phyloP scores from a whole-genome alignment of 2,888 invertebrate species.

The Spilosoma lubricipeda region DNA sequence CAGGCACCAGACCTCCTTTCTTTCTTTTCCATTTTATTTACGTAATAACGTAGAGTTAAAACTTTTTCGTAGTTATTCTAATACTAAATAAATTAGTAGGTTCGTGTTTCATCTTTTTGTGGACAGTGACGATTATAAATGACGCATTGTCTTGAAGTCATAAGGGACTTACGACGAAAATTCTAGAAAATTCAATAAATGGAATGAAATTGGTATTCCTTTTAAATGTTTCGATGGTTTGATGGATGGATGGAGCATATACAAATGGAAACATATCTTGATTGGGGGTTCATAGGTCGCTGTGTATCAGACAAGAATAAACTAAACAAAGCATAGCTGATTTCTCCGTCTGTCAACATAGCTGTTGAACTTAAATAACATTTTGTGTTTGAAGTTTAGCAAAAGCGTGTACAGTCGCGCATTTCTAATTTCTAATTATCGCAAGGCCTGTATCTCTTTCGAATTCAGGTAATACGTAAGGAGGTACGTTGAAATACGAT shows the following conservation, averaged over 20 bases:
- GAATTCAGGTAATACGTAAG: background rate
- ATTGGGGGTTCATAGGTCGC: background rate
- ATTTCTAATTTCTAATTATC: background rate
- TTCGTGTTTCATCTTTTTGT: background rate
- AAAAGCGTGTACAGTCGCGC: background rate
- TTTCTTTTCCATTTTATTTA: constrained; percentile 28
- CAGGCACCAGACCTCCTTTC: constrained; percentile 16
- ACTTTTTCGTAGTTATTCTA: constrained; percentile 8
- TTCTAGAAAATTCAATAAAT: background rate
- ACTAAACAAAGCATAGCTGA: background rate
- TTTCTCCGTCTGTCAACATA: background rate
- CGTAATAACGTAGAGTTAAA: constrained; percentile 16
- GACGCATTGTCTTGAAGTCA: background rate
- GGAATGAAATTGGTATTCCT: background rate
- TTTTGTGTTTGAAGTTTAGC: background rate
- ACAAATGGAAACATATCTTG: background rate
- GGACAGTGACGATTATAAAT: background rate
- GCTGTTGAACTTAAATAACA: background rate
- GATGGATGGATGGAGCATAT: no score
- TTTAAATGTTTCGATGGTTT: background rate
- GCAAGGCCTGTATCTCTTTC: background rate
- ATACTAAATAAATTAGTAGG: background rate
- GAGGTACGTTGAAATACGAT: background rate
- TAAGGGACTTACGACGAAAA: background rate
- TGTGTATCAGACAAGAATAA: background rate